Evolutionary conservation across 2,797 vertebrate species (phyloP).

Genomic region (Pangasius djambal): DNA sequence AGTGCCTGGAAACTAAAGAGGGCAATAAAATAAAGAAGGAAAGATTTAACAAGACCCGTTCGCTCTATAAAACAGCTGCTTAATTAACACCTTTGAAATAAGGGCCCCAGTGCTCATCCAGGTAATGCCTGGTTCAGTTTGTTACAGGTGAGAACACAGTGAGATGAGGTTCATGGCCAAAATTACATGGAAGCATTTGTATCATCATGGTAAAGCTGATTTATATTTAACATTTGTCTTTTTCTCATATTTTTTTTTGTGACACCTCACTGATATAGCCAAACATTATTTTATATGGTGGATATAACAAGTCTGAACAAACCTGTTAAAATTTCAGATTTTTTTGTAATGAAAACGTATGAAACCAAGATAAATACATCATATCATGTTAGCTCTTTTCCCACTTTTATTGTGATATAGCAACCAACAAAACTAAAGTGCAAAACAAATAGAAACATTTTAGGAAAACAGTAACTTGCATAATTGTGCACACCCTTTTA

Average conservation of each 20-base stretch:
- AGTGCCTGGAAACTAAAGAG: conserved; percentile 13
- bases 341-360: neutral
- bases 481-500: neutral
- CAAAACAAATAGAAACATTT: neutral
- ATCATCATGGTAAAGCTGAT: neutral
- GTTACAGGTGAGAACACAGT: neutral
- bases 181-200: neutral
- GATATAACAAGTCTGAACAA: neutral
- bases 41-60: conserved; percentile 32
- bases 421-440: neutral
- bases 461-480: neutral
- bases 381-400: neutral
- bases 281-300: neutral
- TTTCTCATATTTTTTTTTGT: neutral
- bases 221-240: too few species aligned
- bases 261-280: neutral
- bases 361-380: neutral
- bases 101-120: neutral
- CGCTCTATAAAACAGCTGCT: conserved; percentile 22
- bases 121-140: neutral
- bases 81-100: conserved; percentile 16
- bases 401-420: neutral
- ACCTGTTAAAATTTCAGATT: neutral
- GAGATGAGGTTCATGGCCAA: neutral
- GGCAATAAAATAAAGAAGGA: neutral